Evolutionary conservation across 2,888 invertebrate genomes (phyloP).

Genomic region (Cephus runcator): DNA sequence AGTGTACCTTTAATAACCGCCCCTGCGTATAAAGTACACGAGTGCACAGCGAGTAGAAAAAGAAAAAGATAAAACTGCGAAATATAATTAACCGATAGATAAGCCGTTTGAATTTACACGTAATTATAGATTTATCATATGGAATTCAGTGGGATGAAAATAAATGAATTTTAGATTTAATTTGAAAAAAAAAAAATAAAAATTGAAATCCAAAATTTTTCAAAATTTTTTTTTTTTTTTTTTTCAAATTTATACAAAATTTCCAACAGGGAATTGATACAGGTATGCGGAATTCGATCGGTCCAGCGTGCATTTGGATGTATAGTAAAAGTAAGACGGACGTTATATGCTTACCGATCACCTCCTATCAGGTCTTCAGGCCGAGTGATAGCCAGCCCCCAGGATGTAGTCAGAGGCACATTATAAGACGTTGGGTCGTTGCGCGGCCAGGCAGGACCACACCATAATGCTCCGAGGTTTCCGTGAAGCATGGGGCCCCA

Average conservation of each 20-base stretch:
- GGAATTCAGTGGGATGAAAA: neutral
- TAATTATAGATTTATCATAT: neutral
- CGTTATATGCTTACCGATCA: neutral
- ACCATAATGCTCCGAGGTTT: neutral
- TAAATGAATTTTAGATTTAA: too few relatives aligned
- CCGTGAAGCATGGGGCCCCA: neutral
- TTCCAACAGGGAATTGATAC: neutral
- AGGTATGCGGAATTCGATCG: too few relatives aligned
- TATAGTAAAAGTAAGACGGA: too few relatives aligned
- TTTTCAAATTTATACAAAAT: neutral
- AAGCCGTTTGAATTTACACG: neutral
- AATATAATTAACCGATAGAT: neutral
- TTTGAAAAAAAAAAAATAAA: neutral
- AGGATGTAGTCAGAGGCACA: neutral
- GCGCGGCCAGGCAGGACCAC: neutral
- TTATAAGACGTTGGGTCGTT: neutral
- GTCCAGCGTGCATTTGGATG: too few relatives aligned
- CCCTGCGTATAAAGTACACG: neutral
- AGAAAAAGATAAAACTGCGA: neutral
- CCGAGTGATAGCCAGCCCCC: neutral
- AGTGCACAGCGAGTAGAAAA: neutral
- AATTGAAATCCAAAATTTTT: neutral
- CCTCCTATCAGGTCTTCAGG: neutral
- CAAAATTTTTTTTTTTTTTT: too few relatives aligned
- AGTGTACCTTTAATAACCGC: neutral